phyloP scores from a whole-genome alignment of 2,113 vertebrate species.

The Pan paniscus region DNA sequence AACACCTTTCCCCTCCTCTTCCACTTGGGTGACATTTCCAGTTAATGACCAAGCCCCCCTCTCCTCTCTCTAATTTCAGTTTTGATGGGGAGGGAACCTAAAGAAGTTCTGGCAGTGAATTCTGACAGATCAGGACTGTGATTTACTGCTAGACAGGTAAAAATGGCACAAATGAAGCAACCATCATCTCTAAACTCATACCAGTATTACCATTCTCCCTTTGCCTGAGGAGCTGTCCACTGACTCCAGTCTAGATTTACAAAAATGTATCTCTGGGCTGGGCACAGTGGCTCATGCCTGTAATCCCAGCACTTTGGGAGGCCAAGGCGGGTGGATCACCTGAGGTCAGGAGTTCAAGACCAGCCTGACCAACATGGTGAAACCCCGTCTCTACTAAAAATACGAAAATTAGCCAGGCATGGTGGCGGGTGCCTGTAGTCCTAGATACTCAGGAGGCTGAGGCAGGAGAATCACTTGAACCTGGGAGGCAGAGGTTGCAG shows the following conservation, averaged over 20 bases:
- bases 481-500: too few species aligned
- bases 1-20: neutral
- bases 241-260: neutral
- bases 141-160: neutral
- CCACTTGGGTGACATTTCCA: neutral
- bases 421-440: too few species aligned
- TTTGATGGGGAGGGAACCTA: neutral
- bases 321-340: too few species aligned
- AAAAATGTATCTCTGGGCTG: neutral
- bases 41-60: neutral
- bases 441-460: too few species aligned
- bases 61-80: neutral
- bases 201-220: neutral
- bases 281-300: too few species aligned
- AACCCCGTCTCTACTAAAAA: too few species aligned
- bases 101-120: constrained; percentile 36
- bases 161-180: neutral
- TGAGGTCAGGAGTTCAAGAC: too few species aligned
- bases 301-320: too few species aligned
- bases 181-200: neutral
- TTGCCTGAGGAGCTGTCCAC: neutral
- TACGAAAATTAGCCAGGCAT: too few species aligned
- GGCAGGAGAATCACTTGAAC: too few species aligned
- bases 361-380: too few species aligned
- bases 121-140: neutral